Conservation (phyloP, 2,113 vertebrate genomes). For the Cynocephalus volans region DNA sequence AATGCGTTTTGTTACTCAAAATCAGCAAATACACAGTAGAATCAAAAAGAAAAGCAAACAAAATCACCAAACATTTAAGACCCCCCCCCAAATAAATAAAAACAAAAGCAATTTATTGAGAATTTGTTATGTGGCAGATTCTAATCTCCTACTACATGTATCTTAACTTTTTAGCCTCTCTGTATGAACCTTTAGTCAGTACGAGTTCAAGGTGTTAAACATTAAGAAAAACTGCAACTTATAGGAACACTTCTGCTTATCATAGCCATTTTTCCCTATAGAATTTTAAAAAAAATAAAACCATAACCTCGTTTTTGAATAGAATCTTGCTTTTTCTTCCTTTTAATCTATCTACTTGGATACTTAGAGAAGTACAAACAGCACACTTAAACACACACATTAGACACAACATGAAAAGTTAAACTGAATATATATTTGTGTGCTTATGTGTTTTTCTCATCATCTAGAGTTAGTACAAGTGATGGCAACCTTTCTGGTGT, state of each 20-base stretch:
- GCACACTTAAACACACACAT: fast-evolving
- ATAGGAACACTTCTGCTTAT: not conserved
- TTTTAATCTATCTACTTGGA: not conserved
- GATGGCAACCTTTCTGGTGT: not conserved
- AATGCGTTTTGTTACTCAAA: not conserved
- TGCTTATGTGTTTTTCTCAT: not conserved
- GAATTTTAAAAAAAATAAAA: not conserved
- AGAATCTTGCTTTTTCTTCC: not conserved
- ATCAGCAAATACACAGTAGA: not conserved
- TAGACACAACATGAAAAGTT: not conserved
- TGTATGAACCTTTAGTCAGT: not conserved
- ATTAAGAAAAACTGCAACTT: not conserved
- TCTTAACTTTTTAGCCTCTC: not conserved
- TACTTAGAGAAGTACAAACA: not conserved
- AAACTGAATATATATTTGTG: not conserved
- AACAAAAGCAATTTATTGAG: not conserved
- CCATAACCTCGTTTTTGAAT: not conserved
- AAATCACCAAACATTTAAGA: not conserved
- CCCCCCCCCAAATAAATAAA: not conserved
- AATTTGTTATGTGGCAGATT: not conserved
- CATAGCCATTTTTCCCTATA: not conserved
- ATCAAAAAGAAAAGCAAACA: not conserved
- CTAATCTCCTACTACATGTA: not conserved
- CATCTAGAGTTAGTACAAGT: not conserved
- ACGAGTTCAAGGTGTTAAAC: conserved; percentile 14